Base-by-base conservation (phyloP, 2,888 invertebrate species). In the Lasioglossum zephyrum region DNA sequence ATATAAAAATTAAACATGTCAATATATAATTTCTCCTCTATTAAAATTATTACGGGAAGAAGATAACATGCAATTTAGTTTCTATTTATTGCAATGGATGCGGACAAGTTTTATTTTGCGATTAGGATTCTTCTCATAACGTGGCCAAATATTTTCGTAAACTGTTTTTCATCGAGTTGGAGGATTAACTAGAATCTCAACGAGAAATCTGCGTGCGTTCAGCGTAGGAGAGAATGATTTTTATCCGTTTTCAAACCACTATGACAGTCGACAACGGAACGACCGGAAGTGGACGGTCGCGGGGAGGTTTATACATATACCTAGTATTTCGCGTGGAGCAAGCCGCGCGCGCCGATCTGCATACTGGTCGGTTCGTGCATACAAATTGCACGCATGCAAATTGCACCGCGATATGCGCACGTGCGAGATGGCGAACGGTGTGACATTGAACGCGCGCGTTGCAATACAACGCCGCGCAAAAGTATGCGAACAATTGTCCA, bases 381-480 rank as follows among this genome's bases (percentile, higher is more conserved):
- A 86, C 86, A 88, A 90, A 90, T 87, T 80, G 84, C 82, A 85
- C 88, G 87, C 86, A 85, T 88, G 90, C 85, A 88, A 88, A 89
- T 89, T 44, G 81, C 77, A 26, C 31, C 63, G 70, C 81, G 88
- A 82, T 86, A 84, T 81, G n/a, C 77, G 66, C 74, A 73, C 78
- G 74, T 76, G 81, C 74, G 79, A 53, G 53, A 53, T 22, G 53
- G 9, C 18, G 16, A 39, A 36, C 39, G 8, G 22, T 22, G 69
- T 69, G 39, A 69, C 69, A 69, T 69, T 36, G 39, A 69, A 69
- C 69, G 22, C 69, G 22, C 22, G 39, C 6, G 39, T 22, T 36
- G 22, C 16, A 9, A 69, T 53, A 53, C 53, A 53, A 53, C 22
- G 53, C 22, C 53, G 22, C 22, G 6, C 53, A 22, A 53, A 53